Evolutionary conservation across 2,797 vertebrate species (phyloP).

Genomic region (Pangasius djambal): DNA sequence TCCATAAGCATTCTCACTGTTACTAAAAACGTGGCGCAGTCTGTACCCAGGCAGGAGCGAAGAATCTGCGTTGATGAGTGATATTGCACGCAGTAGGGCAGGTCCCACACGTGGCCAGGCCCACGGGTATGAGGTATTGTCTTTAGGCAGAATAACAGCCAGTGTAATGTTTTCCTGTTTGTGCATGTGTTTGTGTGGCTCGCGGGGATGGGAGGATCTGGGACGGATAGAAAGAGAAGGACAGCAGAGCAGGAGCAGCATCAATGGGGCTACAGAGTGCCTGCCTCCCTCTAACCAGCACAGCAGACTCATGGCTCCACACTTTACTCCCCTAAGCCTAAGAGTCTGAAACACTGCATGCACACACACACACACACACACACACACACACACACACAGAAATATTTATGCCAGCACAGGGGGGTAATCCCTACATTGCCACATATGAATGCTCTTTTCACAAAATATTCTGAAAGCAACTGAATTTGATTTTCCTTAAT

Average conservation of each 20-base stretch:
- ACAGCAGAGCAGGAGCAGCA: slow-evolving; percentile 42
- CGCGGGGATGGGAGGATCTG: slow-evolving; percentile 26
- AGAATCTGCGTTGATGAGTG: slow-evolving; percentile 69
- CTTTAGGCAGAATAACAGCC: slow-evolving; percentile 84
- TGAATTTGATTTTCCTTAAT: neutral
- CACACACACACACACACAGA: slow-evolving; percentile 17
- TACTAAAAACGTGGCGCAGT: slow-evolving; percentile 76
- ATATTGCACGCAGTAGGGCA: slow-evolving; percentile 77
- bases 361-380: slow-evolving; percentile 19
- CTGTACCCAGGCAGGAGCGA: slow-evolving; percentile 75
- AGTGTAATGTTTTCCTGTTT: slow-evolving; percentile 74
- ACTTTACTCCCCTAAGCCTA: slow-evolving; percentile 38
- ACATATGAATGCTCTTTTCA: neutral
- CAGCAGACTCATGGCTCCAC: slow-evolving; percentile 59
- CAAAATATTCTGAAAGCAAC: neutral
- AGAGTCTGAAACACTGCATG: slow-evolving; percentile 32
- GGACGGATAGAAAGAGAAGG: neutral
- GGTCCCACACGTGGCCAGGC: slow-evolving; percentile 91
- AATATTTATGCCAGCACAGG: neutral
- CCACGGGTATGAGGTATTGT: slow-evolving; percentile 88
- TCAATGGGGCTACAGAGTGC: slow-evolving; percentile 57
- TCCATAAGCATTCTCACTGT: slow-evolving; percentile 80
- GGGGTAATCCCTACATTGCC: neutral
- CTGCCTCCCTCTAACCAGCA: slow-evolving; percentile 28
- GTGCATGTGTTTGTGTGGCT: slow-evolving; percentile 27